Evolutionary conservation across 2,888 invertebrate genomes (phyloP), one percentile per base, ranked within the genome.

Genomic region (Antitype chi): DNA sequence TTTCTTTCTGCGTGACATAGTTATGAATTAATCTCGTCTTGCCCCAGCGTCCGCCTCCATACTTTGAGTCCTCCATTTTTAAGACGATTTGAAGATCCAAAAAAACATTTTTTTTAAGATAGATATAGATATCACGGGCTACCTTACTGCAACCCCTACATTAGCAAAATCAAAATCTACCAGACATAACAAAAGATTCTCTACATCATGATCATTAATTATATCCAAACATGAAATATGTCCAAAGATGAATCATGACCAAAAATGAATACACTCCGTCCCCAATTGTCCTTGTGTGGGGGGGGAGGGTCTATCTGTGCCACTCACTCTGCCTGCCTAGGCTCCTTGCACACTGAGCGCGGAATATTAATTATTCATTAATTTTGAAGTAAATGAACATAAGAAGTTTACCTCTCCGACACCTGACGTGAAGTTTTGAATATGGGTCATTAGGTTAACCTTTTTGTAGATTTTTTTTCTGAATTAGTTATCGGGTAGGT

Each of bases 281-380:
- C 25, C n/a, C 52, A 23, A 57, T 64, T 32, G 57, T 28, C 81
- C 32, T 43, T 57, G 2, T 57, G 3, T 43, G 5, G 17, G 62
- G 63, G 52, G 5, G 17, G 62, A 57, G 52, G 76, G 6, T 81
- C 76, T 82, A 81, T 78, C 52, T 63, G 17, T 20, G 49, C 57
- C 53, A 78, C 57, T 52, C 28, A 49, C 63, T 52, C 55, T 55
- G 43, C 28, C 76, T 55, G 43, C 55, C 28, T 25, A 55, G 28
- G 28, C 43, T 57, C 15, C 7, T 64, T 9, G 43, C n/a, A 63
- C 43, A 76, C 57, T 52, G 25, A 43, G 52, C 23, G 32, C 52
- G 20, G 57, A 57, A 76, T 81, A 76, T 78, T 78, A 57, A 74
- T 63, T 75, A 78, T 81, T 81, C 78, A 81, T 81, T 64, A 43